Base-by-base conservation (phyloP, 2,113 vertebrate genomes). In the Candoia aspera region DNA sequence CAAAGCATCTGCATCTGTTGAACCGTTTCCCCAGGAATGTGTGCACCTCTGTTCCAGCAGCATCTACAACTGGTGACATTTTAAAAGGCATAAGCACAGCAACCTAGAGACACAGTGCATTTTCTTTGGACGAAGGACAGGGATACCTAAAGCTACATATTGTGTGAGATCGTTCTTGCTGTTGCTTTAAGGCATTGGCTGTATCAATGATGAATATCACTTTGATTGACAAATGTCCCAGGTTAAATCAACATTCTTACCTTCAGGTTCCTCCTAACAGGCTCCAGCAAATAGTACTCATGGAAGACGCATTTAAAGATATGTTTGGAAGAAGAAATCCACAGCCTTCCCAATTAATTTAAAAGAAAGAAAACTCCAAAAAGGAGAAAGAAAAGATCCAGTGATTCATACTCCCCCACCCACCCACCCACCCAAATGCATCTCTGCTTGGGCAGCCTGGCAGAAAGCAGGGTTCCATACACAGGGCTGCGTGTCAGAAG, bases 221-320 rank as follows among this genome's bases (percentile, higher is more conserved):
- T 95, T 93, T 96, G 95, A 96, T 94, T 96, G 97, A 97, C 95
- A 97, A 96, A 97, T 94, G 95, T 97, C 96, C 95, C 93, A n/a
- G 95, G 93, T 93, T 95, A 96, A 96, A 96, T 95, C 95, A 95
- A 96, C 97, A 96, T 96, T 93, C 96, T 96, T 97, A 97, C 97
- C 96, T 97, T 97, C 94, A 95, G 93, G 95, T 94, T 96, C 95
- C 96, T 95, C 95, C 94, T 95, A 96, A 96, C 96, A 94, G 95
- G 95, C 95, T 96, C 96, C 95, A 91, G 94, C 95, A 96, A 96
- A 95, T 93, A 92, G 93, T 95, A 96, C 93, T 96, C 96, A 95
- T 91, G 95, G 95, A 95, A 96, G 93, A 95, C 93, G 89, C 91
- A 95, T 93, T 95, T 93, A 96, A 95, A 97, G 95, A 94, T 94